A percentile compares a stretch with the other conserved stretches of the same genome.
phyloP scores from a whole-genome alignment of 2,797 vertebrate genomes.

The Chelon auratus region DNA sequence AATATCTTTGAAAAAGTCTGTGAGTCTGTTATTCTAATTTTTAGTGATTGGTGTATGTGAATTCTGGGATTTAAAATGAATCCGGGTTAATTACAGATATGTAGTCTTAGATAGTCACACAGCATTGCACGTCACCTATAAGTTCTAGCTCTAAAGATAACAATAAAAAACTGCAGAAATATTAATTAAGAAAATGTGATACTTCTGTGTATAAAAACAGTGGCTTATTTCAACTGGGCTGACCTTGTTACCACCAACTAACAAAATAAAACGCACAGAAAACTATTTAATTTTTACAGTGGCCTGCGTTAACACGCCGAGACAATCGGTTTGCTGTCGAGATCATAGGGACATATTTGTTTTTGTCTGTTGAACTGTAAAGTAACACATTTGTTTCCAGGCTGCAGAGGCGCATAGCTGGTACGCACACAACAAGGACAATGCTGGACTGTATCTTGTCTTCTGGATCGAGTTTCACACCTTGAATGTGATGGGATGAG shows the following conservation, averaged over 20 bases:
- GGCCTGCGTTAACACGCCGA: no score
- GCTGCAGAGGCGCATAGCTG: not conserved
- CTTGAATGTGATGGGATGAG: conserved; percentile 12
- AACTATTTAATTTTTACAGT: no score
- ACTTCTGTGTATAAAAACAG: no score
- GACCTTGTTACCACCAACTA: not conserved
- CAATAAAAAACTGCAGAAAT: no score
- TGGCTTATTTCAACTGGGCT: no score
- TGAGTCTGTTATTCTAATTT: not conserved
- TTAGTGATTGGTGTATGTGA: not conserved
- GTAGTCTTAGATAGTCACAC: no score
- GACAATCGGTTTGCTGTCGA: no score
- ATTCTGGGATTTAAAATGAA: not conserved
- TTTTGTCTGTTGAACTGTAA: not conserved
- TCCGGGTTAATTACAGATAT: not conserved
- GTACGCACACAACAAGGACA: not conserved
- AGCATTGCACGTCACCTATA: no score
- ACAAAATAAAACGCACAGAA: not conserved
- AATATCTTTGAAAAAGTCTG: no score
- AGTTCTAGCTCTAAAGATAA: no score
- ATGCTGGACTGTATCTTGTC: not conserved
- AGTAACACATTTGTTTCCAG: not conserved
- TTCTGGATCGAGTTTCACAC: conserved; percentile 6
- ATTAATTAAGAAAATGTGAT: no score
- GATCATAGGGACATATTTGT: no score